Percentiles rank a stretch among this genome's conserved stretches.
Conservation (phyloP, 1,140 invertebrate genomes). For the Oryctes rhinoceros region DNA sequence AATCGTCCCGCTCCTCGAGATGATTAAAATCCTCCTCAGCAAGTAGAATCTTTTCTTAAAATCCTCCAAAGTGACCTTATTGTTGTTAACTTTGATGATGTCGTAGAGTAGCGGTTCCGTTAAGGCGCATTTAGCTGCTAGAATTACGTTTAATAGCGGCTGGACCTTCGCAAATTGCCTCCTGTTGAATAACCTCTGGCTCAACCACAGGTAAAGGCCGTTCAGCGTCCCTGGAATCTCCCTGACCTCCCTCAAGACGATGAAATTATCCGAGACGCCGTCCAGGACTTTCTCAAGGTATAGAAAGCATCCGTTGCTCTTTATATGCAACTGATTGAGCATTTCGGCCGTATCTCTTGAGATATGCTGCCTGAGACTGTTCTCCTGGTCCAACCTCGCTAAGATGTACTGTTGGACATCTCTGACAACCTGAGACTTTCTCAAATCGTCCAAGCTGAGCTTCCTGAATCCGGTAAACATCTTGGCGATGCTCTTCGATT, state of each 20-base stretch:
- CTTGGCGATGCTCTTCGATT: slow-evolving; percentile 84
- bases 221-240: slow-evolving; percentile 96
- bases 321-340: slow-evolving; percentile 94
- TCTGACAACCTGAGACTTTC: slow-evolving; percentile 86
- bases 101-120: slow-evolving; percentile 82
- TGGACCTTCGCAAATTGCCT: slow-evolving; percentile 88
- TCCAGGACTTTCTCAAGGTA: slow-evolving; percentile 94
- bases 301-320: slow-evolving; percentile 94
- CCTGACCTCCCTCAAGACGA: slow-evolving; percentile 82
- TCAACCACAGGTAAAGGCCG: slow-evolving; percentile 94
- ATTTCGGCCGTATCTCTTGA: slow-evolving; percentile 90
- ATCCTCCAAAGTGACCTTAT: slow-evolving; percentile 83
- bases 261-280: slow-evolving; percentile 91
- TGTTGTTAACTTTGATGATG: slow-evolving; percentile 84
- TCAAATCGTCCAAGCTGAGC: slow-evolving; percentile 87
- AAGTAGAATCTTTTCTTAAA: slow-evolving; percentile 84
- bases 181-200: slow-evolving; percentile 89
- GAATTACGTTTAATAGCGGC: slow-evolving; percentile 85
- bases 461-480: slow-evolving; percentile 96
- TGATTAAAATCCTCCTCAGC: slow-evolving; percentile 75
- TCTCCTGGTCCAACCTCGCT: slow-evolving; percentile 85
- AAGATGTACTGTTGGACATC: slow-evolving; percentile 97
- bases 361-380: slow-evolving; percentile 80
- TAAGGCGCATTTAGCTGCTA: slow-evolving; percentile 86
- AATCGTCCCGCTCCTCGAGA: slow-evolving; percentile 71